Base-by-base conservation (phyloP, 2,113 vertebrate species). In the Gasterosteus nipponicus region DNA sequence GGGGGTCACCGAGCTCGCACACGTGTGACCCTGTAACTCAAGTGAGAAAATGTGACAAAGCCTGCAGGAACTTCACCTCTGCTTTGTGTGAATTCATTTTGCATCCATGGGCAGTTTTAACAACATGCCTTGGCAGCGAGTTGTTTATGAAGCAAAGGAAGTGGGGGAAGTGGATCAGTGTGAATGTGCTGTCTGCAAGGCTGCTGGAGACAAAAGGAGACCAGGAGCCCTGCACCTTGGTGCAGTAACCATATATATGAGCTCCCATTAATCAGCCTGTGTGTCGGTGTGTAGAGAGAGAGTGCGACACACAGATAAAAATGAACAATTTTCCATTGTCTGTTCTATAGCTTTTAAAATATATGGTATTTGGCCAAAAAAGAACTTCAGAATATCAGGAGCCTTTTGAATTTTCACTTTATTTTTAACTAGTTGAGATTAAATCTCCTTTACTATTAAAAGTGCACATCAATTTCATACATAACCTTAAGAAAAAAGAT, bases 211-310 rank as follows among this genome's bases (percentile, higher is more conserved):
- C 86, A 85, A 88, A 88, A 81, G 71, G 38, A 71, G 73, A 84
- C 51, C 72, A 53, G 59, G 49, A 73, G 66, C 46, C 1, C 35
- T 46, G 86, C 84, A 86, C 81, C 84, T 86, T 84, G 44, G 66
- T n/a, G 1, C 59, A 59, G 69, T 18, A 61, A 81, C 78, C 35
- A 38, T 84, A 77, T 78, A 86, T 85, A 74, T 61, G 69, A 89
- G 74, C 81, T 77, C 56, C 81, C 83, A 92, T 94, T 92, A 86
- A 92, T 93, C 87, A 92, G 83, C 22, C 7, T 68, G 70, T 60
- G 35, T 61, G 57, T 69, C 35, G 65, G 77, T 73, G 74, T 49
- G 61, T 42, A 5, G 41, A 56, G 54, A 10, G 1, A 29, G n/a
- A 29, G 49, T 0, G 1, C 12, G 35, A 54, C 11, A 58, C 54